Evolutionary conservation across 1,140 invertebrate genomes (phyloP), one percentile per base, ranked within the genome.

Genomic region (Lepidotrigona ventralis): DNA sequence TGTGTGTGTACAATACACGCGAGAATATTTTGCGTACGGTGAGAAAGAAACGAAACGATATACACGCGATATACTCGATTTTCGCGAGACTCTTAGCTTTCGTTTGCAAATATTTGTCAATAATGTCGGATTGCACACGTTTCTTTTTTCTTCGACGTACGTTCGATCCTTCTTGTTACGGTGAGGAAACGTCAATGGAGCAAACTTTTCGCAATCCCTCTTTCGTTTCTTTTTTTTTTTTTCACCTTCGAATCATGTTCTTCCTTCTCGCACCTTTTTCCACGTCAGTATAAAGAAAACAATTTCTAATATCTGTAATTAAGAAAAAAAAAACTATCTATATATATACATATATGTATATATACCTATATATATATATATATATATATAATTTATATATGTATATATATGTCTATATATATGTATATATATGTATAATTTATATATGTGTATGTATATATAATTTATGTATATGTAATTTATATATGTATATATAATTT

Each of bases 221-320:
- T 23, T 23, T 68, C 12, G 17, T 82, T 33, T 26, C 21, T 2
- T 33, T 33, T 33, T 33, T 33, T 33, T 33, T 33, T 26, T 26
- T 39, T 70, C 15, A 3, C 26, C 26, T 11, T 39, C 60, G 46
- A 85, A 90, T 90, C 88, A 77, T 71, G 89, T 90, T 90, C 89
- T 90, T 90, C 88, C 89, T 82, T 82, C 64, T 83, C 73, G 69
- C 80, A 88, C 39, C 9, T 70, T 85, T 81, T 76, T 80, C 17
- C 86, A 82, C 79, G 64, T 79, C 63, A 64, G 60, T 81, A 33
- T 81, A 60, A 17, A 64, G 33, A 51, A 53, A 70, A 19, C 64
- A 77, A 69, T 78, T 78, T 71, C 39, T 51, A 68, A 68, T 26
- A 17, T 83, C 70, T 66, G 15, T 33, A 33, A 46, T 5, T 29